phyloP scores from a whole-genome alignment of 2,113 vertebrate species.

The Python bivittatus region DNA sequence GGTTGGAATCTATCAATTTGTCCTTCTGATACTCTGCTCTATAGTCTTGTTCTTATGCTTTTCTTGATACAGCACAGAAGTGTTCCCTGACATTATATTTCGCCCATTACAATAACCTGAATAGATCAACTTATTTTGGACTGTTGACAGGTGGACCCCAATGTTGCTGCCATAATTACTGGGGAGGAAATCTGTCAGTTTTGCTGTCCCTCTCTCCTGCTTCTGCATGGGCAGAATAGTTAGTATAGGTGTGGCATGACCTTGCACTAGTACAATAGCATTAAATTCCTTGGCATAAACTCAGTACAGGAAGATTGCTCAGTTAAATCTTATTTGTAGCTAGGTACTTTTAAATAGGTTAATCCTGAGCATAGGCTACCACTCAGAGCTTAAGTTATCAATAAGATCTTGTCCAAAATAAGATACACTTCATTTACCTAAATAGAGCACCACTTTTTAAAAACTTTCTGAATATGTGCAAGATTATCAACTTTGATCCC shows the following conservation, averaged over 20 bases:
- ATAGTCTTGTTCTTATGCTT: conserved; percentile 26
- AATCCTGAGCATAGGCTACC: neutral
- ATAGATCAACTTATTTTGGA: neutral
- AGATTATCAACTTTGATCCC: neutral
- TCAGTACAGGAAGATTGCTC: neutral
- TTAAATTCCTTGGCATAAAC: neutral
- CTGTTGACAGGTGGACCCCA: neutral
- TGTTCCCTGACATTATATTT: conserved; percentile 30
- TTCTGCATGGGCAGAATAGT: neutral
- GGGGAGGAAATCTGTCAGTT: neutral
- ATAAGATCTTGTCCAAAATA: neutral
- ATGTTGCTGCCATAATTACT: neutral
- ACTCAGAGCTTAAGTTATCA: neutral
- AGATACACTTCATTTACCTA: neutral
- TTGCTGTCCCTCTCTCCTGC: neutral
- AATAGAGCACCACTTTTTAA: neutral
- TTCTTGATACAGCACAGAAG: conserved; percentile 16
- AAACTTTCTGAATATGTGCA: neutral
- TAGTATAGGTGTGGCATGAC: neutral
- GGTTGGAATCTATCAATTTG: neutral
- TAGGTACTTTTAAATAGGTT: neutral
- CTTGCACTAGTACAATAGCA: no score
- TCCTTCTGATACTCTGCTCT: conserved; percentile 25
- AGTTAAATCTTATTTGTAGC: neutral
- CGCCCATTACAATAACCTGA: neutral